A percentile compares a stretch with the other conserved stretches of the same genome.
These are phyloP conservation scores for Monopterus albus DNA, from an alignment of 2,113 vertebrate genomes.

Conservation along the genomic window DNA sequence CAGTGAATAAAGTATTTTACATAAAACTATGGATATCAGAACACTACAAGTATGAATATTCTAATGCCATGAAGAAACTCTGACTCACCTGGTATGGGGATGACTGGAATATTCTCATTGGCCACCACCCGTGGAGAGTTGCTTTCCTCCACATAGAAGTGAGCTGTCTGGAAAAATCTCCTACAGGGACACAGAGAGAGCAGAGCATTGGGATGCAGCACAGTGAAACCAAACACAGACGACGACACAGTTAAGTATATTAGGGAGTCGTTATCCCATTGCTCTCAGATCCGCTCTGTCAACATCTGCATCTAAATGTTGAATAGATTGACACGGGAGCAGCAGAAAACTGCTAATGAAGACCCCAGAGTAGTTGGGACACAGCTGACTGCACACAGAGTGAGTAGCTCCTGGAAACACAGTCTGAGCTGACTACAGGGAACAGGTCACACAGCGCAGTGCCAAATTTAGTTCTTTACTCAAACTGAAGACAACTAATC, in stretches of 20 bases:
- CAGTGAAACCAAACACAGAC: constrained; percentile 41
- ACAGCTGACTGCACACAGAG: constrained; percentile 53
- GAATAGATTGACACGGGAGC: constrained; percentile 40
- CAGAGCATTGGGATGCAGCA: constrained; percentile 26
- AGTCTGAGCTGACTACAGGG: constrained; percentile 43
- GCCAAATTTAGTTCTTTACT: constrained; percentile 51
- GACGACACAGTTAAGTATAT: constrained; percentile 53
- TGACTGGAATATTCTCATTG: constrained; percentile 95
- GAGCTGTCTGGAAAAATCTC: constrained; percentile 98
- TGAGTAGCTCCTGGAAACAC: constrained; percentile 49
- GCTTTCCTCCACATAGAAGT: constrained; percentile 99
- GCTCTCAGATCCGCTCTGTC: constrained; percentile 63
- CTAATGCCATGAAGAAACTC: background rate
- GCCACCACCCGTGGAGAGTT: constrained; percentile 95
- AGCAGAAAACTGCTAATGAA: constrained; percentile 62
- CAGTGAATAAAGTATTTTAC: background rate
- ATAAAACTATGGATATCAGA: background rate
- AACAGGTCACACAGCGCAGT: constrained; percentile 40
- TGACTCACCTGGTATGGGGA: constrained; percentile 93
- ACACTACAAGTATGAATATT: background rate
- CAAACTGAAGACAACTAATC: constrained; percentile 41
- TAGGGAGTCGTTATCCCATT: constrained; percentile 59
- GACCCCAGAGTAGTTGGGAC: constrained; percentile 53
- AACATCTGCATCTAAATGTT: constrained; percentile 57
- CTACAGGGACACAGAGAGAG: constrained; percentile 77